Conservation (phyloP, 2,888 invertebrate genomes). For the Mythimna pallens region DNA sequence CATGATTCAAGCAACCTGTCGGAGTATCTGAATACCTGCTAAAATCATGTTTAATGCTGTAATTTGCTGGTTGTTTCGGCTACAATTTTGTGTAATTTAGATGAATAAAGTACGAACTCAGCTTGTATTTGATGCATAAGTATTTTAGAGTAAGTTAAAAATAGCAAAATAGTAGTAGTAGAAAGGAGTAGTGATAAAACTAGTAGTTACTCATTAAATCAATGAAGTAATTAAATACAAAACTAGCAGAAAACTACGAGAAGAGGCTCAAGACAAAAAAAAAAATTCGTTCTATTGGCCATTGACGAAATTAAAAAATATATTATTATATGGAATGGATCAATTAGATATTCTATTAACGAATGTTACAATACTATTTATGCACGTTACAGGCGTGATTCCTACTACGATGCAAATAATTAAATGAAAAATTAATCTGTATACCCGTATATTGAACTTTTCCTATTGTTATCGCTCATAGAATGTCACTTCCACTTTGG, state of each 20-base stretch:
- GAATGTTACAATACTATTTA: not conserved
- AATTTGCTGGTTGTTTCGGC: not conserved
- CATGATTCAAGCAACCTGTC: conserved; percentile 29
- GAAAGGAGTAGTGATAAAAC: no score
- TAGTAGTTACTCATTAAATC: no score
- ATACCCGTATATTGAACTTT: no score
- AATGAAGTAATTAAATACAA: no score
- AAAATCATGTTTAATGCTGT: conserved; percentile 20
- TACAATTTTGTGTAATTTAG: not conserved
- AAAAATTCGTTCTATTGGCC: not conserved
- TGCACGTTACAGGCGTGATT: no score
- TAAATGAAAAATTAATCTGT: no score
- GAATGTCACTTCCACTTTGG: not conserved
- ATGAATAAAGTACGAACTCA: not conserved
- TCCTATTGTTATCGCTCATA: not conserved
- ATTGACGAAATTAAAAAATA: not conserved
- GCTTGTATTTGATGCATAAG: no score
- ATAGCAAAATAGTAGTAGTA: not conserved
- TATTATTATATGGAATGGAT: no score
- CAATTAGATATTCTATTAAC: not conserved
- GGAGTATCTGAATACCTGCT: conserved; percentile 6
- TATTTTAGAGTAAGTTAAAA: not conserved
- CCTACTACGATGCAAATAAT: no score
- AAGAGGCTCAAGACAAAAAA: not conserved
- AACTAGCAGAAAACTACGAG: not conserved